Base-by-base conservation (phyloP, 2,113 vertebrate genomes). In the Leiothrix lutea region DNA sequence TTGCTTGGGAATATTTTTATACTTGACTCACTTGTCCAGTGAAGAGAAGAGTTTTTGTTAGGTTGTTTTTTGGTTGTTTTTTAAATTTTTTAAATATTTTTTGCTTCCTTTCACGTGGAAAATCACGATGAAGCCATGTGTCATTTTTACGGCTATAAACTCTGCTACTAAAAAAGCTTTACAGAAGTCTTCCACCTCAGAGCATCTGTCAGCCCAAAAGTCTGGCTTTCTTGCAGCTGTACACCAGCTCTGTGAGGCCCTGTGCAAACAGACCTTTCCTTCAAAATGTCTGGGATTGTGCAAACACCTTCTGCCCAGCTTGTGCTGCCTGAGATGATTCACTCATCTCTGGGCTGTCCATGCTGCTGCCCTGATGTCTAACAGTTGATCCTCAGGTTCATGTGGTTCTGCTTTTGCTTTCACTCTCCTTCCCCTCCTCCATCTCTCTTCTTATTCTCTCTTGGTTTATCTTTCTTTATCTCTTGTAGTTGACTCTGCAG, bases 1-100 rank as follows among this genome's bases (percentile, higher is more conserved):
- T 97, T 86, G 57, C 77, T 92, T 75, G 31, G 36, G 64, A 74
- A 45, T 92, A 94, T 94, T 93, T 97, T 97, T 97, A 85, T 88
- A 84, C 80, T 94, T 93, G 90, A 75, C 78, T 97, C 94, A 88
- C 64, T 89, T 78, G 86, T 40, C 91, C 92, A 64, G 92, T 87
- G 80, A 75, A 56, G 61, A 35, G 38, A 33, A 90, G 72, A 88
- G 36, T 23, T 61, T 92, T 56, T 75, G 42, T 42, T 33, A 6
- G 10, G 10, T 20, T 62, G 3, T 8, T 42, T n/a, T n/a, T n/a
- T n/a, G 36, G 12, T 28, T 24, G 53, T n/a, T 36, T 28, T 17
- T 8, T 9, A 5, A 8, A 4, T 22, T 22, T 48, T 48, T 48
- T 48, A 8, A 29, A 26, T 10, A 3, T 83, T 51, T 78, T 78